Evolutionary conservation across 2,888 invertebrate species (phyloP).

Genomic region (Pterobdella sp.): DNA sequence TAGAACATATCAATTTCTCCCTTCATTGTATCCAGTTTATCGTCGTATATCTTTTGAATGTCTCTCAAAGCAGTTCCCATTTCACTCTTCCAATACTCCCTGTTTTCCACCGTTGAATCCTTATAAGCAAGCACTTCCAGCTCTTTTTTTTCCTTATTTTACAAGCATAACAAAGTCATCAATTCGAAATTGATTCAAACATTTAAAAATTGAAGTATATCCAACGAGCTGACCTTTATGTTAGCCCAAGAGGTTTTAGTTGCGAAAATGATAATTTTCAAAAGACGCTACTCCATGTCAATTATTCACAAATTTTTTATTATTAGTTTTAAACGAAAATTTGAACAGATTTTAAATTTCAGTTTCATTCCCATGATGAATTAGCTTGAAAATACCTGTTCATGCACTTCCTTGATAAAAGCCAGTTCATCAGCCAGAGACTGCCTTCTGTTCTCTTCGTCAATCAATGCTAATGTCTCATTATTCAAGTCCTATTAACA

Average conservation of each 20-base stretch:
- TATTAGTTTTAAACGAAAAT: too few relatives aligned
- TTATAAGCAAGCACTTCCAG: slow-evolving; percentile 43
- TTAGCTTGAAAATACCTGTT: slow-evolving; percentile 48
- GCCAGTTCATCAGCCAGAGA: slow-evolving; percentile 54
- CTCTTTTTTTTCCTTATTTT: slow-evolving; percentile 26
- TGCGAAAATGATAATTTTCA: too few relatives aligned
- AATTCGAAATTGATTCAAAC: too few relatives aligned
- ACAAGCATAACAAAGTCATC: too few relatives aligned
- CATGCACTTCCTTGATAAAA: slow-evolving; percentile 54
- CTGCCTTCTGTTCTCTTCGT: slow-evolving; percentile 54
- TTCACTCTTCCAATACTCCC: slow-evolving; percentile 56
- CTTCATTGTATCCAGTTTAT: slow-evolving; percentile 50
- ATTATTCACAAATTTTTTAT: too few relatives aligned
- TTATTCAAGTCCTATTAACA: slow-evolving; percentile 52
- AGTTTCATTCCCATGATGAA: too few relatives aligned
- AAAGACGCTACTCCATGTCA: too few relatives aligned
- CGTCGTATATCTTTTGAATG: slow-evolving; percentile 54
- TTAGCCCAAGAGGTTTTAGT: too few relatives aligned
- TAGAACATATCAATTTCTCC: slow-evolving; percentile 55
- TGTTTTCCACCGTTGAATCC: slow-evolving; percentile 55
- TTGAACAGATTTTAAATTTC: too few relatives aligned
- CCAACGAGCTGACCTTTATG: too few relatives aligned
- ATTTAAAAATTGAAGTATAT: too few relatives aligned
- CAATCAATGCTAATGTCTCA: slow-evolving; percentile 53
- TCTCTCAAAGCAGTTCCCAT: slow-evolving; percentile 54